Evolutionary conservation across 2,888 invertebrate genomes (phyloP), one percentile per base, ranked within the genome.

Genomic region (Campoplex nolae): DNA sequence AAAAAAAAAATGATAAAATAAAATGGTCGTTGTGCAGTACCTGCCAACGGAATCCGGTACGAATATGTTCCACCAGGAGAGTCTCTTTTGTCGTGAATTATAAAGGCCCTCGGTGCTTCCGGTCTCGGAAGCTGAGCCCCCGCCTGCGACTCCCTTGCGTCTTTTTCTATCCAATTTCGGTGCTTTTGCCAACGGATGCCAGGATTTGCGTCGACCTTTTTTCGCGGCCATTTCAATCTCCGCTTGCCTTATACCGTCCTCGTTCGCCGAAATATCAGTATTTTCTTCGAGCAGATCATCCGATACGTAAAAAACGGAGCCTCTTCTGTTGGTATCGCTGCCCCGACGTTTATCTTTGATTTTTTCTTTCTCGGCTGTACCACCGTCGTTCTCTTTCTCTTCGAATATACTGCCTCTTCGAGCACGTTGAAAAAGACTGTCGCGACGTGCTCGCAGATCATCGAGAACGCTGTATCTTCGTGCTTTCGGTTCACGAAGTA

Each of bases 11-110:
- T 6, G 1, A 23, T 11, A 7, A 23, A 23, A 23, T 35, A 7
- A 67, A 67, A 51, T 67, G 23, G 7, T 42, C 56, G 45, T 51
- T 65, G 6, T 3, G 67, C 23, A 42, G 74, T 93, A 94, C 94
- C 94, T 94, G 91, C 88, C 87, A 65, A 92, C 93, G 16, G 93
- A 91, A 91, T 98, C 97, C 75, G 97, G 97, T 70, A 97, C 97
- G 93, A 98, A 97, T 88, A 98, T 97, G 94, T 97, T 98, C 98
- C 98, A 98, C 98, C 98, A 98, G 58, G 97, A 98, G 58, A 97
- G 97, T 88, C 97, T 95, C 94, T 97, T 97, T 94, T 97, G 96
- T 45, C 97, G 88, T 1, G 88, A 85, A 16, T 95, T 92, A 95
- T 96, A 92, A 54, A 94, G 87, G 91, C 94, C 89, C 93, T 95